Percentiles rank a stretch among this genome's conserved stretches.
Evolutionary conservation across 2,797 vertebrate species (phyloP).

Genomic region (Sphenopsis melanotis): DNA sequence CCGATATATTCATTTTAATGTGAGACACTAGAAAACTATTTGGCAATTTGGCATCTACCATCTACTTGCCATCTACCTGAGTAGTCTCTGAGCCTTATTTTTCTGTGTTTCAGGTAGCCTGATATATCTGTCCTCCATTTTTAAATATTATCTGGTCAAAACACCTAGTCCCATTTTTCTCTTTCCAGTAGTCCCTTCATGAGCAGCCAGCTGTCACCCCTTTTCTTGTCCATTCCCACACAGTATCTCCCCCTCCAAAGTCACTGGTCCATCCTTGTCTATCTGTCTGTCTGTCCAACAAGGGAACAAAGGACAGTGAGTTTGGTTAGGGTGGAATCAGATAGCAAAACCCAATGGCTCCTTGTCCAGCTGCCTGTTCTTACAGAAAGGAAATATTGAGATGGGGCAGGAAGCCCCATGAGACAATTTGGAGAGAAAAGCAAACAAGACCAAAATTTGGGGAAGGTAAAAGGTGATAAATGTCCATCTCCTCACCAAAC

Average conservation of each 20-base stretch:
- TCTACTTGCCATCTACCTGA: not conserved
- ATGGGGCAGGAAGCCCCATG: not conserved
- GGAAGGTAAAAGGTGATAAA: slow-evolving; percentile 62
- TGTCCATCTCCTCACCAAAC: slow-evolving; percentile 36
- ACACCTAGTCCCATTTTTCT: not conserved
- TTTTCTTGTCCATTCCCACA: not conserved
- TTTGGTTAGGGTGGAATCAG: not conserved
- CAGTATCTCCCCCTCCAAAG: not conserved
- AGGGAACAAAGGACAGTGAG: not conserved
- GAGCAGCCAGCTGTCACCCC: not conserved
- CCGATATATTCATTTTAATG: not conserved
- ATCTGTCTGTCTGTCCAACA: not conserved
- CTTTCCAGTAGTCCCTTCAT: not conserved
- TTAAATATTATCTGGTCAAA: not conserved
- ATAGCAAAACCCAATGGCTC: not conserved
- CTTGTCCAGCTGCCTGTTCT: not conserved
- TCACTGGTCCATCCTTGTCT: not conserved
- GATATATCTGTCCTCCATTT: not conserved
- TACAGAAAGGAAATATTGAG: not conserved
- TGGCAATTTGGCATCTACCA: not conserved
- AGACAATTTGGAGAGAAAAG: not conserved
- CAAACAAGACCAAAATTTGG: not conserved
- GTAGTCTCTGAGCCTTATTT: not conserved
- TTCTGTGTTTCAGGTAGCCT: not conserved
- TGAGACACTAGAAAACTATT: not conserved